Base-by-base conservation (phyloP, 2,797 vertebrate species). In the Siniperca obscura region DNA sequence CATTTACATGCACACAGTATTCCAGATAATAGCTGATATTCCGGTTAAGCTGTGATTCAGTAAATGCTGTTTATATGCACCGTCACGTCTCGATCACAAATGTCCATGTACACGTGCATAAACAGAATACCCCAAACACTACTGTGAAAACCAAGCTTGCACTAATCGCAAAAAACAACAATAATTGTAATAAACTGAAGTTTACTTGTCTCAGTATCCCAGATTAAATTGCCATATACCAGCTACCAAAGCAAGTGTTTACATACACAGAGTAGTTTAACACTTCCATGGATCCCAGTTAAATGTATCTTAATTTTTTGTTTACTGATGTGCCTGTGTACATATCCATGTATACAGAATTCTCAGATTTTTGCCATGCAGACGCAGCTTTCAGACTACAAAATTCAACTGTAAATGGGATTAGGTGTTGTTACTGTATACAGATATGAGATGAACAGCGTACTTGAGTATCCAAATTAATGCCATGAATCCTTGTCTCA, bases 1-100 rank as follows among this genome's bases (percentile, higher is more conserved):
- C 89, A 91, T 94, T 93, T 92, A 92, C 90, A 93, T 92, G 92
- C 82, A 78, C 82, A 68, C 84, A 73, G 78, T 81, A 84, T 88
- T 73, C 81, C 75, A 88, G 84, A 91, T 91, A 91, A 92, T 90
- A 87, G 87, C 68, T 65, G 86, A 90, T 91, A 91, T 90, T 84
- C 68, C 48, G 70, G 78, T 85, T 85, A 64, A 80, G 75, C 76
- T 78, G 79, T 52, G 53, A 80, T 87, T 90, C 60, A 75, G 81
- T 81, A 75, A 82, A 87, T 77, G 82, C 73, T 55, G 82, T 87
- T 90, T 85, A 76, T 85, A 79, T 84, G 70, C 86, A 85, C 69
- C 52, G 88, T 82, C 74, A 78, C 74, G 80, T 91, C 86, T 85
- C 80, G 25, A 74, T 82, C 68, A 27, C 84, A 90, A 89, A 91